Evolutionary conservation across 2,113 vertebrate species (phyloP).

Genomic region (Macquaria ambigua): DNA sequence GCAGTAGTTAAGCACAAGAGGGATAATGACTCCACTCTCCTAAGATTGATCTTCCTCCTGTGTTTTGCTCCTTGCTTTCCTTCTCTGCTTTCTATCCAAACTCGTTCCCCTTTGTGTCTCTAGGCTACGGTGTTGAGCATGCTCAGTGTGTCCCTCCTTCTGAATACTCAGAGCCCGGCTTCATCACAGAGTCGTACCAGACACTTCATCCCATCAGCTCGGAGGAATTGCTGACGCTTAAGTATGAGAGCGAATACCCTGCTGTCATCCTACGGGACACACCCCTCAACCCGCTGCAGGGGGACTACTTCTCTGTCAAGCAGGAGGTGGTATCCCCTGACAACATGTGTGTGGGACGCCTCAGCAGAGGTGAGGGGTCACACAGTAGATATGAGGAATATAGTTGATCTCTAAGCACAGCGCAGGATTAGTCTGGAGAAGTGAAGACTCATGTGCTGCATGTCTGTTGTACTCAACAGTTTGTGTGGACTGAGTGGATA

Average conservation of each 20-base stretch:
- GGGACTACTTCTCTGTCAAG: constrained; percentile 95
- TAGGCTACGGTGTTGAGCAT: constrained; percentile 97
- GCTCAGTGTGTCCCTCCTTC: constrained; percentile 98
- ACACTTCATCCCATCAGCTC: constrained; percentile 99
- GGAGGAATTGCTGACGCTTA: constrained; percentile 96
- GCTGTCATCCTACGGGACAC: constrained; percentile 93
- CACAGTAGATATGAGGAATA: neutral
- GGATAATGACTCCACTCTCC: constrained; percentile 32
- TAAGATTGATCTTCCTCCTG: constrained; percentile 44
- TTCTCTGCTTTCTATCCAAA: constrained; percentile 43
- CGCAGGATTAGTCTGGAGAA: neutral
- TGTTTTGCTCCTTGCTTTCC: constrained; percentile 20
- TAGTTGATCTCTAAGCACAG: neutral
- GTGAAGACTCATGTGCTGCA: neutral
- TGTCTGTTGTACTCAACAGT: neutral
- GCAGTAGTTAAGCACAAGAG: constrained; percentile 29
- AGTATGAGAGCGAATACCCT: constrained; percentile 96
- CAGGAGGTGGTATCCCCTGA: constrained; percentile 97
- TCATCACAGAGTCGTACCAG: constrained; percentile 99
- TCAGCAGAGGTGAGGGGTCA: constrained; percentile 92
- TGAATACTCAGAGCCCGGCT: constrained; percentile 98
- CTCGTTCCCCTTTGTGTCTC: constrained; percentile 30
- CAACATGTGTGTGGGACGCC: constrained; percentile 98
- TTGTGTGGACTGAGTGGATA: neutral
- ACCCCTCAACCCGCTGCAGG: constrained; percentile 89